Evolutionary conservation across 2,888 invertebrate genomes (phyloP).

Genomic region (Idaea aversata): DNA sequence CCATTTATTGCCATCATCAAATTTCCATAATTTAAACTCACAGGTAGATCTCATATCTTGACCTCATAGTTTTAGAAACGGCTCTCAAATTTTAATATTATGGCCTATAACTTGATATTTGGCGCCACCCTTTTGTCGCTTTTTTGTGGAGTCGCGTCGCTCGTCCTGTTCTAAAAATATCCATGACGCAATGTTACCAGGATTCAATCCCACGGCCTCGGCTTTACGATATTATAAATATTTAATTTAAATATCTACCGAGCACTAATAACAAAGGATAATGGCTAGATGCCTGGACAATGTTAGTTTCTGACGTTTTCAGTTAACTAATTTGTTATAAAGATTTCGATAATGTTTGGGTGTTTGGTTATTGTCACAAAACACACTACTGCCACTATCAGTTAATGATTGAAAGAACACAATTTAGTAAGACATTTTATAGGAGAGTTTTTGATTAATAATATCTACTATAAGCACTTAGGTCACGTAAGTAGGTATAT

Average conservation of each 20-base stretch:
- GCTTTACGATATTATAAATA: constrained; percentile 65
- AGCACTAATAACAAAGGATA: constrained; percentile 43
- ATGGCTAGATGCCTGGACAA: constrained; percentile 23
- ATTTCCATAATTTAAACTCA: too few species aligned
- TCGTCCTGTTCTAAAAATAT: constrained; percentile 70
- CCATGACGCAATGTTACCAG: constrained; percentile 61
- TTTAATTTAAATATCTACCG: constrained; percentile 65
- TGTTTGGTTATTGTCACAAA: constrained; percentile 13
- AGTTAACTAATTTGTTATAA: constrained; percentile 16
- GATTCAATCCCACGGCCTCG: constrained; percentile 55
- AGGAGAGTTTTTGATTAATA: too few species aligned
- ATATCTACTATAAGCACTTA: too few species aligned
- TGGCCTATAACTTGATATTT: constrained; percentile 42
- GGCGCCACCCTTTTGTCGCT: constrained; percentile 70
- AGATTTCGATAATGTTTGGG: background rate
- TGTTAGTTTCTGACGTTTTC: constrained; percentile 17
- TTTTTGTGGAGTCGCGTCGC: constrained; percentile 67
- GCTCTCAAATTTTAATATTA: constrained; percentile 30
- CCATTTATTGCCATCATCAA: too few species aligned
- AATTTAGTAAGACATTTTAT: too few species aligned
- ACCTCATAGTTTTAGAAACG: constrained; percentile 7
- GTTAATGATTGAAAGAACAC: background rate
- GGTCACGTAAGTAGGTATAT: too few species aligned
- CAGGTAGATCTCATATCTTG: background rate
- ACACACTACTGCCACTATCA: background rate